Conservation (phyloP, 2,113 vertebrate genomes). For the Myrmecobius fasciatus region DNA sequence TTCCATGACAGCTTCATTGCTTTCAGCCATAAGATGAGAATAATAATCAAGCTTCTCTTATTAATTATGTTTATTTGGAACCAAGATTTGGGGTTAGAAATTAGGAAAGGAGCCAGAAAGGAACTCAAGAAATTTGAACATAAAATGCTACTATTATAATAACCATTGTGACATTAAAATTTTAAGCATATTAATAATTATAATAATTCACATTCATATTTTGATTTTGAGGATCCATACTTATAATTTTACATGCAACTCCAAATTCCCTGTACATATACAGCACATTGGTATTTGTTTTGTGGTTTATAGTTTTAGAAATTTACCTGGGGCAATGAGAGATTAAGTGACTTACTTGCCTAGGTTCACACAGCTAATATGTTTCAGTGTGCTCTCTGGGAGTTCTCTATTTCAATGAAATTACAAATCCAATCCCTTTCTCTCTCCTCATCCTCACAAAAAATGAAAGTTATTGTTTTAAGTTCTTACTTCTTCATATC, state of each 20-base stretch:
- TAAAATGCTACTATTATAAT: background rate
- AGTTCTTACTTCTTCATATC: background rate
- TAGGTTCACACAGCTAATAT: background rate
- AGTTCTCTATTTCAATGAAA: background rate
- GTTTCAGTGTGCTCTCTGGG: background rate
- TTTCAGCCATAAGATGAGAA: slow-evolving; percentile 23
- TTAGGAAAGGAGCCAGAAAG: background rate
- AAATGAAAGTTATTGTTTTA: background rate
- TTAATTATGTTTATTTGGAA: slow-evolving; percentile 14
- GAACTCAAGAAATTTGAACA: background rate
- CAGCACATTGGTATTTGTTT: background rate
- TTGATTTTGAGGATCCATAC: background rate
- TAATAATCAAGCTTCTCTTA: slow-evolving; percentile 22
- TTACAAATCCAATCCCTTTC: background rate
- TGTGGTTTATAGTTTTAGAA: background rate
- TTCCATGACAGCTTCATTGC: background rate
- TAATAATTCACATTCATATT: background rate
- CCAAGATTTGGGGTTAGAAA: background rate
- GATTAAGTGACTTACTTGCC: background rate
- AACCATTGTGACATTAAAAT: background rate
- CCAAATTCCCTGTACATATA: background rate
- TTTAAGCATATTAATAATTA: slow-evolving; percentile 21
- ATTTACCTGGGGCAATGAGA: background rate
- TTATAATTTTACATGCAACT: background rate
- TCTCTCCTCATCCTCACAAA: background rate